phyloP scores from a whole-genome alignment of 2,797 vertebrate genomes.

The Molothrus ater region DNA sequence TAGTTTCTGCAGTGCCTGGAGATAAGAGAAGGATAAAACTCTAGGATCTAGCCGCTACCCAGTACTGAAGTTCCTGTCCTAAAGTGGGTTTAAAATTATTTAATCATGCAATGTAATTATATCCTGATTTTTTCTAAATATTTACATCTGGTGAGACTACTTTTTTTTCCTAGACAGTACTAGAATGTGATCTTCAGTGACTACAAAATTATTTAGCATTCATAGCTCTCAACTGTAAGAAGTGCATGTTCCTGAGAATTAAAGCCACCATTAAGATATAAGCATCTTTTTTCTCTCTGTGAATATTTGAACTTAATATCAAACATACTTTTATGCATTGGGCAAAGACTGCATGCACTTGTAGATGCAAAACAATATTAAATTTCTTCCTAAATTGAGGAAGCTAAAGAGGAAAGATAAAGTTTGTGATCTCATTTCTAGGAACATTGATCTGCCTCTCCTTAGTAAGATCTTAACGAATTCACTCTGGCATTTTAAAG shows the following conservation, averaged over 20 bases:
- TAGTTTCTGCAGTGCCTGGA: conserved; percentile 57
- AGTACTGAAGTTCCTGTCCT: conserved; percentile 41
- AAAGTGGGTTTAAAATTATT: conserved; percentile 32
- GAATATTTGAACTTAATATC: background rate
- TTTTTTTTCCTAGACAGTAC: background rate
- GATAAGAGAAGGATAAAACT: conserved; percentile 43
- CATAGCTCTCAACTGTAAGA: background rate
- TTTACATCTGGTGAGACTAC: background rate
- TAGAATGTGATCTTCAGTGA: background rate
- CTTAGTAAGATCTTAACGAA: background rate
- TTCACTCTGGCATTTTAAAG: background rate
- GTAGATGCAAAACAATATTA: background rate
- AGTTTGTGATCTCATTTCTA: background rate
- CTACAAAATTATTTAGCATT: background rate
- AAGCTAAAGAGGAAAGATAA: background rate
- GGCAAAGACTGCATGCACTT: background rate
- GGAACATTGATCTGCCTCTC: background rate
- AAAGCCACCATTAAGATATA: background rate
- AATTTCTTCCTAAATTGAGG: background rate
- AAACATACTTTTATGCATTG: background rate
- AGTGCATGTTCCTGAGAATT: background rate
- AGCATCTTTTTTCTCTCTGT: background rate
- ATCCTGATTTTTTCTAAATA: conserved; percentile 34
- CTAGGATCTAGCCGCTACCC: background rate
- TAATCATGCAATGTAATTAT: conserved; percentile 39